Evolutionary conservation across 2,888 invertebrate species (phyloP), one percentile per base, ranked within the genome.

Genomic region (Lasius platythorax): DNA sequence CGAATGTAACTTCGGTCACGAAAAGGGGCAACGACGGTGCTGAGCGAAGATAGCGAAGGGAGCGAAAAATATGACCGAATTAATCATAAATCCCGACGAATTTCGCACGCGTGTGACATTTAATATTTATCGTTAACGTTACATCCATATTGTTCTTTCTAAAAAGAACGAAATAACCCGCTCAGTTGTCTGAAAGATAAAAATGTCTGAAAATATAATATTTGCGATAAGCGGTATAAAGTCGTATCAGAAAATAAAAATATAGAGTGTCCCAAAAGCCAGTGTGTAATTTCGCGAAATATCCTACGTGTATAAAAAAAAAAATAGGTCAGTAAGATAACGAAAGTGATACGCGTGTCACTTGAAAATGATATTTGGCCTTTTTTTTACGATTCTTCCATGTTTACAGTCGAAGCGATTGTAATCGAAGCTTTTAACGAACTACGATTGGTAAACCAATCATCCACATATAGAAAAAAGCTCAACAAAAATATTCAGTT

Each of bases 31-130:
- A 72, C 18, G 11, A 12, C 12, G 58, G 43, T 72, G 79, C 46
- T 23, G 46, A 72, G 72, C 11, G 61, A 73, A 72, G 73, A 72
- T 79, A 79, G 46, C 33, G 33, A 61, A 33, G 33, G 23, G 37
- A 61, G 12, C 72, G 73, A 73, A 46, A 81, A 50, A 81, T 81
- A 81, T 72, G 61, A 33, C 37, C 73, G 61, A 73, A 46, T 61
- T 46, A 61, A 81, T 61, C 79, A 15, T 72, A 81, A 81, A 73
- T 81, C 12, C 9, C 12, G 28, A 73, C 33, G 12, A 73, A 63
- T 81, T 72, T 70, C 3, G 43, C 43, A 30, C n/a, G 40, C 66
- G 23, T 23, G 15, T 66, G n/a, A 79, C 61, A 50, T 61, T 37
- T 63, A 37, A 72, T 72, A 63, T 18, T 61, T 61, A 61, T 37